Percentiles rank a stretch among this genome's conserved stretches.
These are phyloP conservation scores for Rhingia campestris DNA, from an alignment of 2,888 invertebrate genomes.

Conservation along the genomic window DNA sequence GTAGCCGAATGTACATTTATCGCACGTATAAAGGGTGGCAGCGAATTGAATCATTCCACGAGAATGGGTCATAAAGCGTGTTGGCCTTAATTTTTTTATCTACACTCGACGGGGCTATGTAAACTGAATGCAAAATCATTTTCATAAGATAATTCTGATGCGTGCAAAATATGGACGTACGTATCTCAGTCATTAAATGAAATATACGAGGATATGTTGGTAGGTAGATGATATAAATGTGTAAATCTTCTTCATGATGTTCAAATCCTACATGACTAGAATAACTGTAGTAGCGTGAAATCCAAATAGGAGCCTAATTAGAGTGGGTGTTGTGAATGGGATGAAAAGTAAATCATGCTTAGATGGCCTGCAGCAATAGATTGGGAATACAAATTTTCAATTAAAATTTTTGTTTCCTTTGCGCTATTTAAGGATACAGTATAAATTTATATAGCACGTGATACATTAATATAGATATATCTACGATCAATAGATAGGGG, in stretches of 20 bases:
- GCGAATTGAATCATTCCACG: not conserved
- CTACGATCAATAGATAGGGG: no score
- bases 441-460: no score
- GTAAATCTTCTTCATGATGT: not conserved
- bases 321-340: no score
- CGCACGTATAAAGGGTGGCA: not conserved
- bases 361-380: no score
- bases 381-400: no score
- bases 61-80: not conserved
- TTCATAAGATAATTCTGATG: not conserved
- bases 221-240: not conserved
- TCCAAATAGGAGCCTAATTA: not conserved
- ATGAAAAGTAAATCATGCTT: no score
- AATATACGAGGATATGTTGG: not conserved
- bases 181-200: not conserved
- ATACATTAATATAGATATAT: no score
- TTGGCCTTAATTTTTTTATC: not conserved
- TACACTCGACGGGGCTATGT: not conserved
- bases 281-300: not conserved
- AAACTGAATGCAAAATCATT: slow-evolving; percentile 9
- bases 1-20: not conserved
- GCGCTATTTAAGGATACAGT: no score
- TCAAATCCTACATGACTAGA: not conserved
- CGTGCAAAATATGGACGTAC: not conserved
- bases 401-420: no score